Percentiles rank a stretch among this genome's conserved stretches.
phyloP scores from a whole-genome alignment of 1,140 invertebrate species.

The Calliphora vicina region DNA sequence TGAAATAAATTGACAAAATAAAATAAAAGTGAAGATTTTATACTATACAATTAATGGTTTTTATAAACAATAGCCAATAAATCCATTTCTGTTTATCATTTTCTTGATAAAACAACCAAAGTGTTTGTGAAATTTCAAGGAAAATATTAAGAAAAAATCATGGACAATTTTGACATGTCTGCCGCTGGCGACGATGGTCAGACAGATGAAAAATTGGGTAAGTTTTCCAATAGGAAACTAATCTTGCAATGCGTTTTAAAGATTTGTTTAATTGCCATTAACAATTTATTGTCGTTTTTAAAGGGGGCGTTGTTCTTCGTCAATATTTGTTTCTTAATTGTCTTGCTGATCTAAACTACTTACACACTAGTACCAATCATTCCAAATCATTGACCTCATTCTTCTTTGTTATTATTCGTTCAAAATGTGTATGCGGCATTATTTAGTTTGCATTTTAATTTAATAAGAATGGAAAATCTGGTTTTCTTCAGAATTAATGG shows the following conservation, averaged over 20 bases:
- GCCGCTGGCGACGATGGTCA: background rate
- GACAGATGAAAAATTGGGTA: conserved; percentile 26
- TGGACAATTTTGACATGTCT: conserved; percentile 27
- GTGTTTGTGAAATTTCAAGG: background rate
- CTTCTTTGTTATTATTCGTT: background rate
- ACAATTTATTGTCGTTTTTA: background rate
- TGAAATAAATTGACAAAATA: conserved; percentile 11
- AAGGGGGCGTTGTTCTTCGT: background rate
- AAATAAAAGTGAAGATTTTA: background rate
- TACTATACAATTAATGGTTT: background rate
- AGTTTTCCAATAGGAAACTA: background rate
- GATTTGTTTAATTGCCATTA: background rate
- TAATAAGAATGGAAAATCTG: background rate
- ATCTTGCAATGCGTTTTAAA: background rate
- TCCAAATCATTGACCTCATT: conserved; percentile 8
- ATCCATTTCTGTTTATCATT: background rate
- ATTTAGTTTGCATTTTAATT: background rate
- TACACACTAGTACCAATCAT: background rate
- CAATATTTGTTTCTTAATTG: background rate
- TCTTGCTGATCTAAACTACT: background rate
- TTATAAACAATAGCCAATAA: background rate
- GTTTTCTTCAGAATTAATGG: background rate
- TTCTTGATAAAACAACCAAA: background rate
- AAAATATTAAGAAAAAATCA: background rate
- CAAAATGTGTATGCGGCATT: background rate